Evolutionary conservation across 2,888 invertebrate genomes (phyloP).

Genomic region (Ichneumon xanthorius): DNA sequence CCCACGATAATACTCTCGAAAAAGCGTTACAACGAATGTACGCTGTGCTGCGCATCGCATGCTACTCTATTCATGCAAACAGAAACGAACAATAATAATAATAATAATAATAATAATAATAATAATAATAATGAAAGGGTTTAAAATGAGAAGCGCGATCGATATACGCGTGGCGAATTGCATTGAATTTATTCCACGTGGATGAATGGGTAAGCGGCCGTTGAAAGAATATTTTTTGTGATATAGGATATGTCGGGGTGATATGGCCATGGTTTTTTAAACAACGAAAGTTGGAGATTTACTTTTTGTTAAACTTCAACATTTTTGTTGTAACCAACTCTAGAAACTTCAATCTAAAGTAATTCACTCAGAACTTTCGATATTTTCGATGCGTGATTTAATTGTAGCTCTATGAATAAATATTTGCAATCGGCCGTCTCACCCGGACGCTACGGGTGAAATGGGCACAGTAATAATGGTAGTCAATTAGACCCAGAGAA

Average conservation of each 20-base stretch:
- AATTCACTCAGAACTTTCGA: too few species aligned
- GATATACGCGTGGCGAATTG: constrained; percentile 72
- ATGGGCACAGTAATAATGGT: too few species aligned
- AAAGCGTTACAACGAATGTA: constrained; percentile 53
- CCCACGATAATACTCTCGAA: constrained; percentile 37
- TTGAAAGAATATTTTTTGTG: constrained; percentile 72
- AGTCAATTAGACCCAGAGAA: too few species aligned
- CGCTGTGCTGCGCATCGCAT: constrained; percentile 46
- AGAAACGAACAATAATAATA: constrained; percentile 22
- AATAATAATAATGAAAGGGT: constrained; percentile 46
- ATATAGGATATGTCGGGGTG: background rate
- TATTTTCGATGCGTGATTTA: too few species aligned
- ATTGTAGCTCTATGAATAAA: too few species aligned
- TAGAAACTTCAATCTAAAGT: too few species aligned
- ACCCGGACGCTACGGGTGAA: too few species aligned
- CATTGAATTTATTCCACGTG: constrained; percentile 75
- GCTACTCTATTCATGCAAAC: constrained; percentile 56
- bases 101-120: background rate
- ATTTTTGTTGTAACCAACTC: too few species aligned
- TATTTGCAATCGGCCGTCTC: too few species aligned
- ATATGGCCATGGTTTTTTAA: too few species aligned
- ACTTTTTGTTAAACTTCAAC: too few species aligned
- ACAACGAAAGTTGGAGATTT: too few species aligned
- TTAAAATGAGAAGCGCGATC: constrained; percentile 68
- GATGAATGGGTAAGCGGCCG: constrained; percentile 76